Evolutionary conservation across 2,113 vertebrate genomes (phyloP), one percentile per base, ranked within the genome.

Genomic region (Vimba vimba): DNA sequence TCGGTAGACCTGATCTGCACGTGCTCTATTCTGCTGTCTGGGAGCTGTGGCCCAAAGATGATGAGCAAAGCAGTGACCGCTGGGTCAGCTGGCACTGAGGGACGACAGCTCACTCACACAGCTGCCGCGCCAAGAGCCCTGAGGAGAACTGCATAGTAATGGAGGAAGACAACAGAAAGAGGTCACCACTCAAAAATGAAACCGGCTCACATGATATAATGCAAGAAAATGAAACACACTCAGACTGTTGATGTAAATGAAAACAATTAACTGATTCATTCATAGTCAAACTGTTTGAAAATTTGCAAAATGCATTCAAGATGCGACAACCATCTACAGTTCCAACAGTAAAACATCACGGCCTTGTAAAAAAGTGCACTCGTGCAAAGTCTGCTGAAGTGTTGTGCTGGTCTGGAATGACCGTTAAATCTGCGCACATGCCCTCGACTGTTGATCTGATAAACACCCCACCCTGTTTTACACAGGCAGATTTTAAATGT

Each of bases 51-150:
- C 39, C 43, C 23, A 52, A 55, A 76, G 85, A 89, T 94, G 91
- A 94, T 93, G 93, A 93, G 91, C 91, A 92, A 90, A 94, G 90
- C 93, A 94, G 93, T 90, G 82, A 71, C 87, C 86, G 82, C 87
- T 89, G 86, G 76, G 92, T 91, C 88, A 88, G 86, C 85, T 89
- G 82, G 87, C 88, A 87, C 81, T 87, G 88, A 87, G 84, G 85
- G 87, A 89, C 30, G 60, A 91, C 80, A 84, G 89, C 89, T 87
- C 84, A 66, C 85, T 82, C 17, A 57, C 66, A 91, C 84, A 91
- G 87, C 87, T 84, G 85, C 60, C 45, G n/a, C 23, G 21, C 47
- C 64, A 47, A 25, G 9, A 36, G 55, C 77, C 27, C 33, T 64
- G 50, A 75, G 45, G 69, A 47, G 30, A 79, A 71, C 74, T 60